phyloP scores from a whole-genome alignment of 1,140 invertebrate species.

The Anastatus disparis region DNA sequence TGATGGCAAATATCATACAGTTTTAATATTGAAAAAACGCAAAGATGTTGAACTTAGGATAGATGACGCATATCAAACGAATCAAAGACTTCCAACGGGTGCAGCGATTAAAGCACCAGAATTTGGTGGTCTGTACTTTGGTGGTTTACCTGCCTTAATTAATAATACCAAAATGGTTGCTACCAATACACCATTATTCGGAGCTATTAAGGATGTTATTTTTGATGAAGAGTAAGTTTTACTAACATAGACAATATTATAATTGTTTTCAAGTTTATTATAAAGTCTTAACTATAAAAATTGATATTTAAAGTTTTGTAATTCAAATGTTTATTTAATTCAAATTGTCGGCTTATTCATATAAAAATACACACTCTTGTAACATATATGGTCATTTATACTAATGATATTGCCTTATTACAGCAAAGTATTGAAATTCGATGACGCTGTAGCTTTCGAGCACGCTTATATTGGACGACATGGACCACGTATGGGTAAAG shows the following conservation, averaged over 20 bases:
- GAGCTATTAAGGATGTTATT: conserved; percentile 83
- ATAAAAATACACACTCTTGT: neutral
- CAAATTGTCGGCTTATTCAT: too few relatives aligned
- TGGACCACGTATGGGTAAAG: conserved; percentile 71
- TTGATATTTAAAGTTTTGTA: neutral
- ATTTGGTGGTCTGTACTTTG: conserved; percentile 70
- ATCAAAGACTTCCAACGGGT: conserved; percentile 65
- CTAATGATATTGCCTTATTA: conserved; percentile 35
- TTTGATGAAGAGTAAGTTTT: conserved; percentile 79
- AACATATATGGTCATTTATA: neutral
- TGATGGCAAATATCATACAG: conserved; percentile 73
- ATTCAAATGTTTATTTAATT: neutral
- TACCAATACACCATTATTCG: conserved; percentile 70
- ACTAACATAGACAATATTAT: conserved; percentile 14
- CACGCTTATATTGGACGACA: conserved; percentile 78
- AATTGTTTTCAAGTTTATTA: neutral
- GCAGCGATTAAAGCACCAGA: conserved; percentile 67
- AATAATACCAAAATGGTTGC: conserved; percentile 69
- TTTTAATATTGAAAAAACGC: conserved; percentile 69
- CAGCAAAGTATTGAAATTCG: conserved; percentile 72
- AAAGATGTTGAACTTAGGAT: conserved; percentile 71
- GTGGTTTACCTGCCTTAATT: conserved; percentile 71
- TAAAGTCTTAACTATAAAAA: neutral
- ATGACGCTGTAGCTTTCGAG: conserved; percentile 73
- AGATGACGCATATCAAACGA: conserved; percentile 71